Conservation (phyloP, 2,797 vertebrate genomes). For the Xiphorhynchus erythropygius region DNA sequence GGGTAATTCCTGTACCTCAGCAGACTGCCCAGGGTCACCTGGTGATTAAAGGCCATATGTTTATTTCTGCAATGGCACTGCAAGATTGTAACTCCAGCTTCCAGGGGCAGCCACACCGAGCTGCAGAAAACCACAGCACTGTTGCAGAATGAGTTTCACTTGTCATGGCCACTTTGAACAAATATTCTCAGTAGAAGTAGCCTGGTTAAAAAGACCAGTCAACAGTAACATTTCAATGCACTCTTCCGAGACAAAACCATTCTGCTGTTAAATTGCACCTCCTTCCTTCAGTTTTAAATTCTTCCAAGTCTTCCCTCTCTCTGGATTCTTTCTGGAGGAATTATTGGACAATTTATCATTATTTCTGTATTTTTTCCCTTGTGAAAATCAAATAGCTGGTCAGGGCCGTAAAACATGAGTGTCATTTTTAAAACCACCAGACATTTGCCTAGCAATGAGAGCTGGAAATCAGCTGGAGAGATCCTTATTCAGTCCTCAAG, state of each 20-base stretch:
- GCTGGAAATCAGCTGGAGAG: not conserved
- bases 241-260: not conserved
- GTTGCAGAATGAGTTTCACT: not conserved
- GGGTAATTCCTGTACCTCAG: not conserved
- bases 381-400: constrained; percentile 41
- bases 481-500: not conserved
- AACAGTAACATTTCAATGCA: not conserved
- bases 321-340: not conserved
- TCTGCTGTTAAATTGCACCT: constrained; percentile 18
- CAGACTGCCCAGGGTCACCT: not conserved
- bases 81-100: not conserved
- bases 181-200: not conserved
- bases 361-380: constrained; percentile 55
- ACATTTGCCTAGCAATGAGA: not conserved
- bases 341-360: constrained; percentile 44
- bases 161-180: not conserved
- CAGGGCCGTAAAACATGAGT: not conserved
- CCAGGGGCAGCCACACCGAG: not conserved
- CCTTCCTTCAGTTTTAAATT: constrained; percentile 9
- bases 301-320: not conserved
- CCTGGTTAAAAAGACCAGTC: not conserved
- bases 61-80: not conserved
- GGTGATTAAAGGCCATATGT: not conserved
- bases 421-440: constrained; percentile 1
- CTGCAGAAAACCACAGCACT: not conserved